Percentiles rank a stretch among this genome's conserved stretches.
These are phyloP conservation scores for Hermetia illucens DNA, from an alignment of 1,140 invertebrate genomes.

Conservation along the genomic window DNA sequence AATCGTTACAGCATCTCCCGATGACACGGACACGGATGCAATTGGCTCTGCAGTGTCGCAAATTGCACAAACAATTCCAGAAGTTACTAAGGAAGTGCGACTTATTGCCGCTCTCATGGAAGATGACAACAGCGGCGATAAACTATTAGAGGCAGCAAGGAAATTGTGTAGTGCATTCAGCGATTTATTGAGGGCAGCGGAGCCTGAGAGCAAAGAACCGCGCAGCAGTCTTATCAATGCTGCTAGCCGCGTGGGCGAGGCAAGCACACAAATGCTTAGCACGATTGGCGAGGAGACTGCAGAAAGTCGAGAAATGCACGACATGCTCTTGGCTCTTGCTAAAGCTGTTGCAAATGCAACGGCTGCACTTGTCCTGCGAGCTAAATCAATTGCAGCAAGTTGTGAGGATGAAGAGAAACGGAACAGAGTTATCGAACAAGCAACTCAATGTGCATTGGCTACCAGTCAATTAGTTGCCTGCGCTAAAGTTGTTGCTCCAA, in stretches of 20 bases:
- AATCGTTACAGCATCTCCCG: constrained; percentile 70
- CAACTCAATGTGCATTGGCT: constrained; percentile 90
- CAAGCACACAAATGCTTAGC: constrained; percentile 83
- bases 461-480: constrained; percentile 96
- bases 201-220: constrained; percentile 86
- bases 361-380: constrained; percentile 84
- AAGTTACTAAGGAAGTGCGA: constrained; percentile 87
- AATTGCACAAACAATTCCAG: constrained; percentile 89
- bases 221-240: constrained; percentile 86
- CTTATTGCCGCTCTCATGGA: constrained; percentile 91
- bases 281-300: constrained; percentile 87
- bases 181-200: constrained; percentile 84
- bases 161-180: constrained; percentile 87
- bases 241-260: constrained; percentile 89
- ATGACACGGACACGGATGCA: constrained; percentile 84
- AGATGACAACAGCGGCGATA: constrained; percentile 66
- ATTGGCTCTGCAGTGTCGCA: constrained; percentile 94
- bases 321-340: constrained; percentile 76
- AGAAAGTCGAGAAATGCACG: constrained; percentile 60
- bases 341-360: constrained; percentile 96
- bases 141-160: constrained; percentile 80
- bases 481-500: constrained; percentile 83
- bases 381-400: constrained; percentile 83
- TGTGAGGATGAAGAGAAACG: constrained; percentile 62
- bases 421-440: constrained; percentile 85